These are phyloP conservation scores for Parambassis ranga DNA, from an alignment of 2,797 vertebrate genomes.

Conservation along the genomic window DNA sequence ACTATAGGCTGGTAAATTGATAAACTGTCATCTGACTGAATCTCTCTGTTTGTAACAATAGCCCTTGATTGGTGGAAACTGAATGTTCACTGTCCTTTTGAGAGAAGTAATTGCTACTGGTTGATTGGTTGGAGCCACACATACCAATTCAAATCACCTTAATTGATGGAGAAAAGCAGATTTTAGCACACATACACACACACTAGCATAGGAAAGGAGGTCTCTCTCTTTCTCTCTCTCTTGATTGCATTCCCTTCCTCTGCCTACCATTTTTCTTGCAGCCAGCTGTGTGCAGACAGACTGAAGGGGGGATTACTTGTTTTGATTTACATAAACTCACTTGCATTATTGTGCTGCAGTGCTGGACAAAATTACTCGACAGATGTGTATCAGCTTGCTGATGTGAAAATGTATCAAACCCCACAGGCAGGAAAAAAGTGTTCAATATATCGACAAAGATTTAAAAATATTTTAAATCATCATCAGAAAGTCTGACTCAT, in stretches of 20 bases:
- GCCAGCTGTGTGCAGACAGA: conserved; percentile 53
- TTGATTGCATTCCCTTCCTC: conserved; percentile 52
- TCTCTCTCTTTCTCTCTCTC: conserved; percentile 10
- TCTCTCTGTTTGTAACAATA: conserved; percentile 6
- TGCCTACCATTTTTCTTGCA: conserved; percentile 32
- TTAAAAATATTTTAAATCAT: conserved; percentile 10
- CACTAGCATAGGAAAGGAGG: conserved; percentile 3
- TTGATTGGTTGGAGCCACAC: conserved; percentile 44
- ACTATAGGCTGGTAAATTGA: background rate
- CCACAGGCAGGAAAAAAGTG: background rate
- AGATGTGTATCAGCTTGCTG: background rate
- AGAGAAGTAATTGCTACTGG: conserved; percentile 32
- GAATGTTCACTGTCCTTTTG: conserved; percentile 39
- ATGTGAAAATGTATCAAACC: background rate
- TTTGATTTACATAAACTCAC: conserved; percentile 53
- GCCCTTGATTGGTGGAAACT: conserved; percentile 32
- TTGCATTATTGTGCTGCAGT: background rate
- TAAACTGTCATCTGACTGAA: background rate
- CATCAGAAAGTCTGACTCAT: background rate
- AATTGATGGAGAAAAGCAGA: conserved; percentile 56
- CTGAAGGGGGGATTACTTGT: conserved; percentile 32
- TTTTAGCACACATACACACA: conserved; percentile 36
- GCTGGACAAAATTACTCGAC: background rate
- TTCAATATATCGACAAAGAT: background rate
- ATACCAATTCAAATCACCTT: conserved; percentile 32